phyloP scores from a whole-genome alignment of 2,888 invertebrate genomes.

The Pristionchus mayeri region DNA sequence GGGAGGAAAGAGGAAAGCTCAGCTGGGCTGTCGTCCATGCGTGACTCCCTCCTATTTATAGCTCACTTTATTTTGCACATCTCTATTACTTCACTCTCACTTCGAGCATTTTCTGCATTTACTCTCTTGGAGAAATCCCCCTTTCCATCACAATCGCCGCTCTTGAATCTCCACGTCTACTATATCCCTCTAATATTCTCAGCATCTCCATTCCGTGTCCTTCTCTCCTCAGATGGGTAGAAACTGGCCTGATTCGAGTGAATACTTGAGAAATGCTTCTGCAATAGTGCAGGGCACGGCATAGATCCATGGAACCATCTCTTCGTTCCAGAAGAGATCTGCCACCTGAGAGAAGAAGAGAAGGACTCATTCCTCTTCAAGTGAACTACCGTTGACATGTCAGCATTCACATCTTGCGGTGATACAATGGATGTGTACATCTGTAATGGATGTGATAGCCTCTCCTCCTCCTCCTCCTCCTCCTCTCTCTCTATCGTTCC shows the following conservation, averaged over 20 bases:
- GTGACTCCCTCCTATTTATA: constrained; percentile 10
- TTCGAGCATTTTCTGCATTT: not conserved
- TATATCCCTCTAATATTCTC: too few species aligned
- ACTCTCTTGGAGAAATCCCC: not conserved
- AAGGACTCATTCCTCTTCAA: too few species aligned
- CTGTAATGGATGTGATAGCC: not conserved
- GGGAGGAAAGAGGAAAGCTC: not conserved
- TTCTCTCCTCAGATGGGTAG: not conserved
- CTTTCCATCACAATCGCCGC: too few species aligned
- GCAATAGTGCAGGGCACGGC: not conserved
- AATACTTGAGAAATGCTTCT: not conserved
- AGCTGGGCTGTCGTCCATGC: not conserved
- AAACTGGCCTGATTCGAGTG: constrained; percentile 12
- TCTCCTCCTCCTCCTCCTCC: not conserved
- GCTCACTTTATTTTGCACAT: too few species aligned
- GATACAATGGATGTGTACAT: not conserved
- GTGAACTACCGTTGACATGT: not conserved
- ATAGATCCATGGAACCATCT: not conserved
- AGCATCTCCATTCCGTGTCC: not conserved
- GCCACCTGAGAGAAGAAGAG: not conserved
- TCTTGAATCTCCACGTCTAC: too few species aligned
- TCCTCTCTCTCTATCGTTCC: too few species aligned
- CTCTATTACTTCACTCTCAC: not conserved
- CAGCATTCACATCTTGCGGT: not conserved
- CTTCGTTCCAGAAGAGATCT: constrained; percentile 46